These are phyloP conservation scores for Phrynocephalus vlangalii DNA, from an alignment of 2,797 vertebrate species.

Conservation along the genomic window DNA sequence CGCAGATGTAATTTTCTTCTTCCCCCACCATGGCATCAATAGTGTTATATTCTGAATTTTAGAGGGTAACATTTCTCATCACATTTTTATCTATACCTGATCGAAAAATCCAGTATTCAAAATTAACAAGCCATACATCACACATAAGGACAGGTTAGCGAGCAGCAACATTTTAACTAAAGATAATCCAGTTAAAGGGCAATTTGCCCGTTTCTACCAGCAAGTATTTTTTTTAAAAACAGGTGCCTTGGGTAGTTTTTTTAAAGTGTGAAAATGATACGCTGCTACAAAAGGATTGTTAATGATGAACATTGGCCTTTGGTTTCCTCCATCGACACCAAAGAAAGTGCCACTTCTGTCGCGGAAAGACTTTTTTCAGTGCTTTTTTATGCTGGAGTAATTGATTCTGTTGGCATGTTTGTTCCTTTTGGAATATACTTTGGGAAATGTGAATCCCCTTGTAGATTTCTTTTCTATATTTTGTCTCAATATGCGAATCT, in stretches of 20 bases:
- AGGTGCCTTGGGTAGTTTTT: conserved; percentile 77
- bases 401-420: not conserved
- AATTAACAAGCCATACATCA: conserved; percentile 20
- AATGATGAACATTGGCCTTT: not conserved
- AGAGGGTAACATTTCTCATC: conserved; percentile 26
- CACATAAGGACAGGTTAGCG: conserved; percentile 2
- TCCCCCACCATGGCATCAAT: not conserved
- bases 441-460: not conserved
- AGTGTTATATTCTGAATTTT: conserved; percentile 3
- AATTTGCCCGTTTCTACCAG: conserved; percentile 74
- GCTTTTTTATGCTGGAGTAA: not conserved
- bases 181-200: not conserved
- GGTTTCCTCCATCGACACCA: not conserved
- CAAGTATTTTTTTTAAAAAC: conserved; percentile 72
- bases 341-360: not conserved
- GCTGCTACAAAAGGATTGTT: conserved; percentile 8
- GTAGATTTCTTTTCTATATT: not conserved
- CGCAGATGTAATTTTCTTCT: not conserved
- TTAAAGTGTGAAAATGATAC: conserved; percentile 18
- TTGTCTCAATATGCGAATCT: conserved; percentile 48
- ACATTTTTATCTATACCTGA: conserved; percentile 40
- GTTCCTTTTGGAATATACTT: not conserved
- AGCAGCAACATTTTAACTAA: not conserved
- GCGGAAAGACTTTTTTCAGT: conserved; percentile 21
- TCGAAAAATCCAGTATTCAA: conserved; percentile 39